phyloP scores from a whole-genome alignment of 2,113 vertebrate species.

The Petrocephalus zakoni region DNA sequence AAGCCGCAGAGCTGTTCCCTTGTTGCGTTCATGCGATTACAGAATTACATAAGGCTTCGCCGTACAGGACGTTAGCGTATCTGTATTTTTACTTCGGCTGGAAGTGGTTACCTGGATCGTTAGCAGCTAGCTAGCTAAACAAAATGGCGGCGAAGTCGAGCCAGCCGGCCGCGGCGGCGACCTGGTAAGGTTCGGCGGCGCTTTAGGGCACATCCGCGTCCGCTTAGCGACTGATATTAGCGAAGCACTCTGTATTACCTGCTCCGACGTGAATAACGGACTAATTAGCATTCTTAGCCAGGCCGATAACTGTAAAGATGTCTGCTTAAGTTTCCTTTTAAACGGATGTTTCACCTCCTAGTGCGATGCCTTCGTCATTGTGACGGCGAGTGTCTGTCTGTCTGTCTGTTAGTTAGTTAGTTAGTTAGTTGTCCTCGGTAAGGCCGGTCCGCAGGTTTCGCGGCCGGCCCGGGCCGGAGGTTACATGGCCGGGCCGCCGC shows the following conservation, averaged over 20 bases:
- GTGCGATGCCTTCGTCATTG: background rate
- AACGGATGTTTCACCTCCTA: background rate
- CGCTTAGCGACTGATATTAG: no score
- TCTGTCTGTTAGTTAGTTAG: no score
- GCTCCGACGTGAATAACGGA: background rate
- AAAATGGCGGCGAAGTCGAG: slow-evolving; percentile 71
- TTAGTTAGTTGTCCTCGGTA: no score
- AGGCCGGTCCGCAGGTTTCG: no score
- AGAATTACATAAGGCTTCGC: background rate
- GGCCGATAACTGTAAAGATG: background rate
- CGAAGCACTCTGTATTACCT: background rate
- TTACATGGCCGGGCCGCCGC: no score
- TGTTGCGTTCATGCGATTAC: background rate
- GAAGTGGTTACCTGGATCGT: background rate
- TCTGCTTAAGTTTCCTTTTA: background rate
- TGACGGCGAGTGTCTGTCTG: background rate
- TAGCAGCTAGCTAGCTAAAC: slow-evolving; percentile 41
- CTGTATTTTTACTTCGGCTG: background rate
- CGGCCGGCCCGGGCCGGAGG: no score
- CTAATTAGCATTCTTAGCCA: background rate
- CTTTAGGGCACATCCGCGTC: no score
- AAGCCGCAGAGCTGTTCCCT: background rate
- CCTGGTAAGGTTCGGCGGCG: slow-evolving; percentile 49
- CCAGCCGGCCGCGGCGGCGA: slow-evolving; percentile 47
- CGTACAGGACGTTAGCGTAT: background rate